These are phyloP conservation scores for Eupsittula cactorum DNA, from an alignment of 2,113 vertebrate species.

Conservation along the genomic window DNA sequence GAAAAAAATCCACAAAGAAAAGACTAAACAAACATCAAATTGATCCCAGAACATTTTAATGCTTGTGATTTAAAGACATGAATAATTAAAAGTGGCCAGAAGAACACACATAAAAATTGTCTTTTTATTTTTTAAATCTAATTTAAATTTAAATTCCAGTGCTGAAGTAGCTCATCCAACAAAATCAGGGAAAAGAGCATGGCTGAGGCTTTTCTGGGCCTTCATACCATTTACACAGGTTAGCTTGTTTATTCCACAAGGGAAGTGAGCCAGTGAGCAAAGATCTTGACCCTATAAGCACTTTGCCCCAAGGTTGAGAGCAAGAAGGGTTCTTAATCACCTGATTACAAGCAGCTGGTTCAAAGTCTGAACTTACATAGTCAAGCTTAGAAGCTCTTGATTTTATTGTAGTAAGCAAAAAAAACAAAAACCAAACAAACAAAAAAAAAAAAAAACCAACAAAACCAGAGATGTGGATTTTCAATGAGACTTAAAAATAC, in stretches of 20 bases:
- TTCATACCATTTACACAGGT: constrained; percentile 17
- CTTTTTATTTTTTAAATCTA: neutral
- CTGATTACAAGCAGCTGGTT: neutral
- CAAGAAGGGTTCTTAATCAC: neutral
- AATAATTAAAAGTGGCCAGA: neutral
- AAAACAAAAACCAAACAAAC: accelerated
- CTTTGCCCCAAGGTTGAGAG: neutral
- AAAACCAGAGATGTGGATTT: neutral
- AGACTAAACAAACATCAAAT: neutral
- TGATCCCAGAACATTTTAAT: neutral
- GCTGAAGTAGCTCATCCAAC: neutral
- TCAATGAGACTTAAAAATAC: neutral
- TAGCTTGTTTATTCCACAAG: neutral
- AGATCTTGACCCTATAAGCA: neutral
- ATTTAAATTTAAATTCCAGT: neutral
- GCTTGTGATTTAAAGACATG: neutral
- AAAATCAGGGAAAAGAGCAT: neutral
- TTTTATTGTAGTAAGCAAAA: neutral
- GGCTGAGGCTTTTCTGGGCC: neutral
- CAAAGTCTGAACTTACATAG: neutral
- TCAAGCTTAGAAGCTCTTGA: neutral
- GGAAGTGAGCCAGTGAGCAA: neutral
- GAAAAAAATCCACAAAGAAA: accelerated
- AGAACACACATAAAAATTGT: neutral
- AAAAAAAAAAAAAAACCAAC: accelerated